Evolutionary conservation across 2,888 invertebrate species (phyloP), one percentile per base, ranked within the genome.

Genomic region (Kryphioiulus occultus): DNA sequence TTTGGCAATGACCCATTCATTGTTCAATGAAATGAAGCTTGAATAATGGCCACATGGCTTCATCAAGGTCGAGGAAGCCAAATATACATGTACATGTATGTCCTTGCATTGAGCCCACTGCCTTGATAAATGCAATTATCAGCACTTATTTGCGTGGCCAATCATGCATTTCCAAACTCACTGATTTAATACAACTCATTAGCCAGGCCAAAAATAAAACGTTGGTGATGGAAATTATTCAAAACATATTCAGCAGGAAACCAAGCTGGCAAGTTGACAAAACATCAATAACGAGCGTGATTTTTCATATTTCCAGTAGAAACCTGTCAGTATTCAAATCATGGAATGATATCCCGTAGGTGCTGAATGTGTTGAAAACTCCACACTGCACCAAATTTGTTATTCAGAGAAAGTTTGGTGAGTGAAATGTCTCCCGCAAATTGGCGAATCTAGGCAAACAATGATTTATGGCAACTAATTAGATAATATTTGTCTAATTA

Each of bases 241-340:
- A 59, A 17, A 22, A 9, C 19, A 9, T 3, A 59, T 59, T 59
- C 22, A 22, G 22, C 22, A 59, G 4, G 22, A 59, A 22, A 10
- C 2, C 22, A 59, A 59, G 22, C 59, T 59, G 59, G 59, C 59
- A 59, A 59, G 59, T 22, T 59, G 22, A 59, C 59, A 59, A 59
- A 59, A 59, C 59, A 59, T 7, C 59, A 4, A 22, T 59, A 59
- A 59, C 22, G 59, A 59, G 22, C 59, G 22, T 22, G 7, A 59
- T 59, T 59, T 59, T 59, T 59, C 59, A 59, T 59, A 59, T 59
- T 59, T 59, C 9, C 59, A 59, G 59, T 59, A 19, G 59, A 59
- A 59, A 59, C 59, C n/a, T 59, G 59, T 19, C 59, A 59, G 59
- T 59, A 22, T 22, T 59, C 59, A 22, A 59, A 59, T 59, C 19